A percentile compares a stretch with the other conserved stretches of the same genome.
Conservation (phyloP, 2,113 vertebrate species). For the Ancistrus triradiatus region DNA sequence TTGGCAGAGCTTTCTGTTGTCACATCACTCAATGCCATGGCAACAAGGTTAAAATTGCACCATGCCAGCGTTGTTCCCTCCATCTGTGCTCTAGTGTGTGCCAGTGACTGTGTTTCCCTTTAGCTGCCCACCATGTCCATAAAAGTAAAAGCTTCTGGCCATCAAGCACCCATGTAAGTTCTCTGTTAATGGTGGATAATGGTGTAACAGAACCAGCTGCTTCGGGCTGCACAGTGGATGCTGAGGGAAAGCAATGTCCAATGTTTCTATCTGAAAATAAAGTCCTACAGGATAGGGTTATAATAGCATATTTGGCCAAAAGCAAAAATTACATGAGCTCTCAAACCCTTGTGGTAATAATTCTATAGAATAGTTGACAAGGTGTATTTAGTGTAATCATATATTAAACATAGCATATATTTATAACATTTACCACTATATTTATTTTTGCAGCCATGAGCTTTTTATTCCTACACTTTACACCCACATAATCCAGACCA, state of each 20-base stretch:
- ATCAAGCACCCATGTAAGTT: conserved; percentile 35
- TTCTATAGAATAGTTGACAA: too few species aligned
- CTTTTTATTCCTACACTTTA: too few species aligned
- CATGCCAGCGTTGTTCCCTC: conserved; percentile 18
- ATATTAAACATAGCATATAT: background rate
- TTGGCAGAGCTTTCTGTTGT: background rate
- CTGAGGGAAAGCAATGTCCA: background rate
- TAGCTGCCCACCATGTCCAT: conserved; percentile 42
- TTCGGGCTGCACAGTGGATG: conserved; percentile 2
- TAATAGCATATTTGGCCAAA: too few species aligned
- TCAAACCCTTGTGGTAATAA: too few species aligned
- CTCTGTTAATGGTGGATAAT: conserved; percentile 37
- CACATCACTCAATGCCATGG: conserved; percentile 15
- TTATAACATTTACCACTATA: too few species aligned
- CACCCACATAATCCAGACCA: too few species aligned
- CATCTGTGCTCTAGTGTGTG: conserved; percentile 29
- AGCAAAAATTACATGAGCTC: too few species aligned
- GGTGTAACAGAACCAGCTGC: conserved; percentile 37
- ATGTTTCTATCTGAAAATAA: too few species aligned
- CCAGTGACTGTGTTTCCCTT: conserved; percentile 26
- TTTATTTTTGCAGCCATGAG: too few species aligned
- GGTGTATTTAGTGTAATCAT: too few species aligned
- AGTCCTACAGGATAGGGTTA: too few species aligned
- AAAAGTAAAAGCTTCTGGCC: conserved; percentile 41
- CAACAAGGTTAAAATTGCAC: conserved; percentile 27